Base-by-base conservation (phyloP, 2,113 vertebrate species). In the Pterophyllum scalare region DNA sequence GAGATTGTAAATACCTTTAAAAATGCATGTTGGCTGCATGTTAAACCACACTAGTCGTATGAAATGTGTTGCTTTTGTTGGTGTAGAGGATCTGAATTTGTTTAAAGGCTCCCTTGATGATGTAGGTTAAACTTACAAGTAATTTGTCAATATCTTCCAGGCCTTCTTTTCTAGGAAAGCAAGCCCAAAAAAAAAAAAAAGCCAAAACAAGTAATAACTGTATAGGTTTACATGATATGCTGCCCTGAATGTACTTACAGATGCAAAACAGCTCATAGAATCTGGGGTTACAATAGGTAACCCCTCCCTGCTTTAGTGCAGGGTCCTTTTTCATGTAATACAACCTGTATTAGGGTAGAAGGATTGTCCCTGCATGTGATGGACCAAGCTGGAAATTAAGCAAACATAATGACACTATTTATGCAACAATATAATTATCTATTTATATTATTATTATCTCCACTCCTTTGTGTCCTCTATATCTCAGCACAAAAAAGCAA, bases 401-500 rank as follows among this genome's bases (percentile, higher is more conserved):
- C 43, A 46, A 78, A 83, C 24, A 59, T 81, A 43, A 57, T 80
- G 17, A 72, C 14, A n/a, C 33, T 49, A 35, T 79, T n/a, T 78
- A 31, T 80, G 38, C 43, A 33, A 1, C 12, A 11, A n/a, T 61
- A 56, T 31, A 43, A 31, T 80, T 52, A 28, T 77, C 54, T 87
- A 33, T 54, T 72, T 3, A 31, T 52, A 33, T 72, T 54, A 72
- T 72, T 52, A 20, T 14, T 72, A 72, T n/a, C 24, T 54, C 26
- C 52, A 67, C 33, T 28, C 26, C 59, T 72, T 75, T 72, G 38
- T 82, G 72, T 84, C 67, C 60, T 81, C 59, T 81, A 70, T 40
- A 54, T 62, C 56, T 76, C 49, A 67, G 33, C 61, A 40, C 57
- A 76, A 64, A 87, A 76, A 46, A 76, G 78, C 83, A 88, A 81